Conservation (phyloP, 2,888 invertebrate species). For the Dynastes grantii region DNA sequence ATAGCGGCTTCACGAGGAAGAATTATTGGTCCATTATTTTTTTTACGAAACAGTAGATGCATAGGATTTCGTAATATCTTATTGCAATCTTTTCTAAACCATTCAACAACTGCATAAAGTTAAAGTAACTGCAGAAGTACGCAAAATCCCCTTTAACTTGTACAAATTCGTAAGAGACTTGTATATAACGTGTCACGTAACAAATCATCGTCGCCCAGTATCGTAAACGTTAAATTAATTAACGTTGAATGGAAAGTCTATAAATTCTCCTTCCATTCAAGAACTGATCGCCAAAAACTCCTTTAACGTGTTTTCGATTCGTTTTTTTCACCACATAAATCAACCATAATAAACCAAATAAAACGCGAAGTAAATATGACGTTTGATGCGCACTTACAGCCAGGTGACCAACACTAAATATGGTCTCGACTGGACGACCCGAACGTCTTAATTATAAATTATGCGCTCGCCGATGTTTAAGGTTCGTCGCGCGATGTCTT, state of each 20-base stretch:
- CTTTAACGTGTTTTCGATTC: constrained; percentile 15
- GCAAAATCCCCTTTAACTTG: too few species aligned
- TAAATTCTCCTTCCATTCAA: background rate
- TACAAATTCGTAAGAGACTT: too few species aligned
- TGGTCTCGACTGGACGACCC: constrained; percentile 1
- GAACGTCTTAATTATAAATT: constrained; percentile 43
- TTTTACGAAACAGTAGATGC: too few species aligned
- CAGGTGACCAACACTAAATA: constrained; percentile 34
- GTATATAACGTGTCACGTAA: background rate
- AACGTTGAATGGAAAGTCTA: background rate
- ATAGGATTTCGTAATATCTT: too few species aligned
- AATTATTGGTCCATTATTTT: too few species aligned
- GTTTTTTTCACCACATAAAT: constrained; percentile 20
- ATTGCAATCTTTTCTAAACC: too few species aligned
- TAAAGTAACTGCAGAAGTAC: too few species aligned
- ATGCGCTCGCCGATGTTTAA: constrained; percentile 34
- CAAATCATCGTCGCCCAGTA: background rate
- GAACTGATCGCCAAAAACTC: constrained; percentile 4
- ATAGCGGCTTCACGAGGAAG: too few species aligned
- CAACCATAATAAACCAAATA: background rate
- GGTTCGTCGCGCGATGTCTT: background rate
- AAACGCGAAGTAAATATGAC: constrained; percentile 34
- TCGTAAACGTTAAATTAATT: constrained; percentile 19
- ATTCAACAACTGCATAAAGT: too few species aligned
- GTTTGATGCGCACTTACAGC: constrained; percentile 31